Evolutionary conservation across 2,113 vertebrate species (phyloP), one percentile per base, ranked within the genome.

Genomic region (Phrynosoma blainvillii): DNA sequence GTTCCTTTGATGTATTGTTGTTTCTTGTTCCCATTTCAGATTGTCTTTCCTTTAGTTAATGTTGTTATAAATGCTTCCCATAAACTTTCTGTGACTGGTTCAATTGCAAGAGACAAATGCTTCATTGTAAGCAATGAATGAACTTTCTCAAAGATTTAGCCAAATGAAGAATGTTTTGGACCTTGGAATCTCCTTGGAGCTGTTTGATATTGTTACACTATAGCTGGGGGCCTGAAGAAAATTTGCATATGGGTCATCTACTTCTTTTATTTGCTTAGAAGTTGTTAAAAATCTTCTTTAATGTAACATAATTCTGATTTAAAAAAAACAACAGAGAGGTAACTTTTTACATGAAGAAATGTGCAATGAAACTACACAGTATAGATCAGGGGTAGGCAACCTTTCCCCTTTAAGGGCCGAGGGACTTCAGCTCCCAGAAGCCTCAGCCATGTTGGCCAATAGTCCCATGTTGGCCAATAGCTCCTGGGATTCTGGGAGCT

Each of bases 61-160:
- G 71, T 66, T 88, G 84, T 81, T 89, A 87, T 82, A 86, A 94
- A 89, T 79, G 86, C 52, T 82, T 93, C 85, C 65, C 84, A 86
- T 59, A 30, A 83, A 59, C 75, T 82, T 75, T 81, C 79, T 79
- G 86, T 86, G 90, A 86, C 89, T 71, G 79, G 90, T 78, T 90
- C 42, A 86, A 87, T 88, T 82, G 87, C 91, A 92, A 91, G 84
- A 89, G 84, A 94, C 92, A 94, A 92, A 79, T 87, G 65, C 42
- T 84, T 93, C 93, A 92, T 88, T 94, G 92, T 94, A 66, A 85
- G 77, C 42, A 75, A 42, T 88, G 86, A 94, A 94, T 89, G 79
- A 79, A 85, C 89, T 91, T 90, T 92, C 91, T 93, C 87, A 91
- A 42, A 92, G 71, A 65, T 40, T 85, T 87, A 89, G 85, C 88